A percentile compares a stretch with the other conserved stretches of the same genome.
These are phyloP conservation scores for Tachycineta bicolor DNA, from an alignment of 2,113 vertebrate species.

Conservation along the genomic window DNA sequence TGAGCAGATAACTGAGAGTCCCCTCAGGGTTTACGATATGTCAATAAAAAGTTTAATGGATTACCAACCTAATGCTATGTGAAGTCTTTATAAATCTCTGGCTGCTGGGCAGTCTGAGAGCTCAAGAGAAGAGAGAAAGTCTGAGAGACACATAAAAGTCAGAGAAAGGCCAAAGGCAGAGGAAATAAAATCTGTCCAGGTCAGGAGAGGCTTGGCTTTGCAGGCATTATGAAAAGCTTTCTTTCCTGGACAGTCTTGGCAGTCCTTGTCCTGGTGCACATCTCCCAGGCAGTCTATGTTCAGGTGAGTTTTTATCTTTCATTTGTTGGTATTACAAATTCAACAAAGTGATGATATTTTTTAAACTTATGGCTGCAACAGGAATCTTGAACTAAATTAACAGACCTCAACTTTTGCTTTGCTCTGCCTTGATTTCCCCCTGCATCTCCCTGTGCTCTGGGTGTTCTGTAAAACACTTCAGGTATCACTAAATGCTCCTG, in stretches of 20 bases:
- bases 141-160: not conserved
- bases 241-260: not conserved
- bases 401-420: not conserved
- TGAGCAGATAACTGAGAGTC: not conserved
- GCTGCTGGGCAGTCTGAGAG: not conserved
- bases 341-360: not conserved
- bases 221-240: not conserved
- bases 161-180: not conserved
- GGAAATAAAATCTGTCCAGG: not conserved
- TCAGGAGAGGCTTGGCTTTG: not conserved
- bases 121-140: not conserved
- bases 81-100: slow-evolving; percentile 24
- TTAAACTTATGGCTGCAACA: not conserved
- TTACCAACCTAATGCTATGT: not conserved
- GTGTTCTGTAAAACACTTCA: not conserved
- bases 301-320: slow-evolving; percentile 27
- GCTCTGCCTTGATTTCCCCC: not conserved
- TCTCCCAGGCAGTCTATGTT: slow-evolving; percentile 19
- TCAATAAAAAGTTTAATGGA: slow-evolving; percentile 43
- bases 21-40: not conserved
- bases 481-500: not conserved
- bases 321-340: not conserved
- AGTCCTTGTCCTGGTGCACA: not conserved
- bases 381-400: not conserved
- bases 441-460: not conserved